These are phyloP conservation scores for Cynoglossus semilaevis DNA, from an alignment of 2,113 vertebrate species.

Conservation along the genomic window DNA sequence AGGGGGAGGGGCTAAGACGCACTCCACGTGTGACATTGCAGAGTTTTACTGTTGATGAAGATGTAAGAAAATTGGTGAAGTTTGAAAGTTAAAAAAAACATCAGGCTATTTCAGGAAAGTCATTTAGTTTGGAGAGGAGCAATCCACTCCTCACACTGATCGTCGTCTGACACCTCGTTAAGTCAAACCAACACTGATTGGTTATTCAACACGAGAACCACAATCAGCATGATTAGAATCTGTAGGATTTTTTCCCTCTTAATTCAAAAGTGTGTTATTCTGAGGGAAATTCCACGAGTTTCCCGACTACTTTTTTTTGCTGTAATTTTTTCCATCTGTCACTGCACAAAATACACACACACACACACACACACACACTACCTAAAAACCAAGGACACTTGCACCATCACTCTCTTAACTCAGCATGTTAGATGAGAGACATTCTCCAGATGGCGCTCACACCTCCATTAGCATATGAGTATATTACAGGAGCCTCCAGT, in stretches of 20 bases:
- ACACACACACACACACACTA: slow-evolving; percentile 10
- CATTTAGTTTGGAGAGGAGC: not conserved
- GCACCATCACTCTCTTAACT: slow-evolving; percentile 16
- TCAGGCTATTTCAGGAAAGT: not conserved
- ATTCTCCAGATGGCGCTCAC: slow-evolving; percentile 18
- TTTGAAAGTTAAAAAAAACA: too few relatives aligned
- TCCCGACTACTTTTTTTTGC: not conserved
- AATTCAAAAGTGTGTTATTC: not conserved
- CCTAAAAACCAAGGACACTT: not conserved
- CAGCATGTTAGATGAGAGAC: slow-evolving; percentile 15
- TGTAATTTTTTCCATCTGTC: not conserved
- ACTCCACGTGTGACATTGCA: not conserved
- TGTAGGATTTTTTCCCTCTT: not conserved
- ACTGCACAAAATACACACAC: slow-evolving; percentile 6
- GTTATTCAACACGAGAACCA: not conserved
- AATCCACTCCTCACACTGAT: not conserved
- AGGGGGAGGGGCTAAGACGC: not conserved
- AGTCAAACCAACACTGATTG: slow-evolving; percentile 16
- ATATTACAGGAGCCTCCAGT: slow-evolving; percentile 12
- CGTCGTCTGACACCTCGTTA: slow-evolving; percentile 16
- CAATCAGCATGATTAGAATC: slow-evolving; percentile 33
- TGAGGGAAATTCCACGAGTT: not conserved
- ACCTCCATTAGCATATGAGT: slow-evolving; percentile 28
- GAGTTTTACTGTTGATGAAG: too few relatives aligned
- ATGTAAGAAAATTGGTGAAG: too few relatives aligned